Evolutionary conservation across 1,140 invertebrate genomes (phyloP), one percentile per base, ranked within the genome.

Genomic region (Gyrodactylus bullatarudis): DNA sequence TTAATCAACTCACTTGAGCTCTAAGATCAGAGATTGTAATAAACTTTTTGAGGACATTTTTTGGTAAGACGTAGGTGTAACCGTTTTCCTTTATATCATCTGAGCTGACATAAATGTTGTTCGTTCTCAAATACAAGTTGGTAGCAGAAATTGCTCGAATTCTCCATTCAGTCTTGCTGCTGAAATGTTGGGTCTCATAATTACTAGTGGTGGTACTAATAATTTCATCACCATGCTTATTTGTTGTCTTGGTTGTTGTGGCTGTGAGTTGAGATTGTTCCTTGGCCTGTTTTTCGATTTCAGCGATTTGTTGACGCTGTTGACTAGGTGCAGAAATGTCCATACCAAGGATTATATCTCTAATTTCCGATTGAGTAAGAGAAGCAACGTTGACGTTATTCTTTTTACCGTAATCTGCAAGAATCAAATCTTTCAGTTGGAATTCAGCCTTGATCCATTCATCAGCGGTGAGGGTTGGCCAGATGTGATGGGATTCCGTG

Each of bases 271-370:
- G 94, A 20, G 89, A 92, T 79, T 98, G 94, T 80, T 99, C 94
- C 79, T 98, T 98, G 1, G 93, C 98, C 82, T 98, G 94, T 79
- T 99, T 99, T 80, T 99, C 95, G 77, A 99, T 99, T 81, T 99
- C 95, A 0, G 93, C 93, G 76, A 99, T 98, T 81, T 99, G 94
- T 80, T 98, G 94, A 71, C 95, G 84, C 79, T 99, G 93, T 0
- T 92, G 91, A 0, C 91, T 96, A 0, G 95, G 95, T 0, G 95
- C 94, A 27, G 90, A 94, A 75, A 99, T 98, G 82, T 99, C 95
- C 93, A 98, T 98, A 78, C 95, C 95, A 25, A 99, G 84, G 77
- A 99, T 97, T 75, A 99, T 98, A 26, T 73, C 95, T 75, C 94
- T 86, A 77, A 98, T 97, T 84, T 98, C 94, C 0, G 92, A 96